Percentiles rank a stretch among this genome's conserved stretches.
phyloP scores from a whole-genome alignment of 2,888 invertebrate species.

The Chesias legatella region DNA sequence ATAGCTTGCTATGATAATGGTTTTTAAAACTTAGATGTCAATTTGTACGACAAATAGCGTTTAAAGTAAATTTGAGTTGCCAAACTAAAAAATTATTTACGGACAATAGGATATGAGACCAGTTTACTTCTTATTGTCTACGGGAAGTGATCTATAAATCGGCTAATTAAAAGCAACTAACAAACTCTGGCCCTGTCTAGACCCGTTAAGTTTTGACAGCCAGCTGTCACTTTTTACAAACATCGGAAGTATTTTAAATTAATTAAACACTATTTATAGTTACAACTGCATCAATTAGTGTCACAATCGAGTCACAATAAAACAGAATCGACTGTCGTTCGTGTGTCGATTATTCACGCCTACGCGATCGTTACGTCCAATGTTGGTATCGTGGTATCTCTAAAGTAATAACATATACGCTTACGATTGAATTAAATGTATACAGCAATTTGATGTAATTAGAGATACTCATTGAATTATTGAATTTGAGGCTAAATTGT shows the following conservation, averaged over 20 bases:
- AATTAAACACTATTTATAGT: slow-evolving; percentile 57
- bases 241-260: slow-evolving; percentile 51
- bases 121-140: slow-evolving; percentile 39
- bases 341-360: slow-evolving; percentile 44
- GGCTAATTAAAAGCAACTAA: slow-evolving; percentile 51
- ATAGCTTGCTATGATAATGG: too few species aligned
- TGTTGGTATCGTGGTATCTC: slow-evolving; percentile 23
- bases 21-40: too few species aligned
- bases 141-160: slow-evolving; percentile 54
- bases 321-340: slow-evolving; percentile 52
- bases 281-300: slow-evolving; percentile 61
- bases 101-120: slow-evolving; percentile 4
- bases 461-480: too few species aligned
- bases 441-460: neutral
- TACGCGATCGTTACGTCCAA: slow-evolving; percentile 46
- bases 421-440: too few species aligned
- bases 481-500: slow-evolving; percentile 22
- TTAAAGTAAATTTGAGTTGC: neutral
- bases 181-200: slow-evolving; percentile 42
- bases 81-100: slow-evolving; percentile 9
- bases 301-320: slow-evolving; percentile 48
- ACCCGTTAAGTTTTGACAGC: slow-evolving; percentile 49
- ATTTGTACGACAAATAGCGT: slow-evolving; percentile 3
- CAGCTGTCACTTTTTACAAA: slow-evolving; percentile 46
- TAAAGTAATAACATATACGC: too few species aligned